Conservation (phyloP, 2,797 vertebrate genomes). For the Discoglossus pictus region DNA sequence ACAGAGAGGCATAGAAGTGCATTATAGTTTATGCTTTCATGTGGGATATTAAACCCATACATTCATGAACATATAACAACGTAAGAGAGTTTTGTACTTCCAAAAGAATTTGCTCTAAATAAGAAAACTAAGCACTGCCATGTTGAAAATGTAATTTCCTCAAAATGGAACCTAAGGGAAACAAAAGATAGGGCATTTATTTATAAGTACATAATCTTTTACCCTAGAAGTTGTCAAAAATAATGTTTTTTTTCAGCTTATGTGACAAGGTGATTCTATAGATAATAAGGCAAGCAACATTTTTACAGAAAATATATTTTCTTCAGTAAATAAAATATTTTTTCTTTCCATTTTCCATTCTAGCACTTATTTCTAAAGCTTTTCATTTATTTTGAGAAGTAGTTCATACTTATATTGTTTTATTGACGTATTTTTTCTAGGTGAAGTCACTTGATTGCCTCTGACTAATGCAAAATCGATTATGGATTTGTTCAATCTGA, state of each 20-base stretch:
- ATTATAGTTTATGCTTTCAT: no score
- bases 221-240: slow-evolving; percentile 8
- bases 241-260: no score
- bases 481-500: slow-evolving; percentile 15
- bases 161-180: slow-evolving; percentile 22
- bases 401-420: slow-evolving; percentile 14
- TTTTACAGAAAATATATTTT: slow-evolving; percentile 10
- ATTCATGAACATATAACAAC: no score
- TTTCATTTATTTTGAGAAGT: slow-evolving; percentile 26
- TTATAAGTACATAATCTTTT: slow-evolving; percentile 14
- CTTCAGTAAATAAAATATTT: slow-evolving; percentile 7
- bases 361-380: background rate
- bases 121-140: no score
- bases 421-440: slow-evolving; percentile 7
- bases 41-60: no score
- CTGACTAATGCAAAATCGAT: slow-evolving; percentile 25
- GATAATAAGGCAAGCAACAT: slow-evolving; percentile 10
- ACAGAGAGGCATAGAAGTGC: no score
- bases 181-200: background rate
- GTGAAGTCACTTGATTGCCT: background rate
- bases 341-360: no score
- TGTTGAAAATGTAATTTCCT: slow-evolving; percentile 25
- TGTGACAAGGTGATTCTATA: slow-evolving; percentile 1
- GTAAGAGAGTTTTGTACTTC: no score
- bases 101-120: no score